These are phyloP conservation scores for Drosophila paulistorum DNA, from an alignment of 1,140 invertebrate genomes.

Conservation along the genomic window DNA sequence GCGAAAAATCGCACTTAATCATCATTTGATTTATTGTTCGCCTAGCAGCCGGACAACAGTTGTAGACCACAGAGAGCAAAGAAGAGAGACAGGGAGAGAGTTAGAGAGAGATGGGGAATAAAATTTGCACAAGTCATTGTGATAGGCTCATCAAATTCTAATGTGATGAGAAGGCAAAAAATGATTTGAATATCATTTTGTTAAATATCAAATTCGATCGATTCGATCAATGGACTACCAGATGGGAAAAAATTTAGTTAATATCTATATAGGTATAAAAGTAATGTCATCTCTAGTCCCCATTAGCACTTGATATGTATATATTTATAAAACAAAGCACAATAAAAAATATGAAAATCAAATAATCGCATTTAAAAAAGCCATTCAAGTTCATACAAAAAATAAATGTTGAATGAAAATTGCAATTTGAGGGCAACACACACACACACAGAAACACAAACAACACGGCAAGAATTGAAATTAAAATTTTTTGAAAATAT, in stretches of 20 bases:
- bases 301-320: constrained; percentile 1
- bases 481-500: constrained; percentile 36
- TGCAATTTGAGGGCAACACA: not conserved
- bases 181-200: not conserved
- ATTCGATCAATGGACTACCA: not conserved
- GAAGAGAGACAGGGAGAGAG: not conserved
- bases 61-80: not conserved
- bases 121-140: not conserved
- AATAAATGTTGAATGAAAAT: constrained; percentile 12
- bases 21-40: constrained; percentile 69
- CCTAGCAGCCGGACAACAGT: constrained; percentile 13
- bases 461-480: constrained; percentile 11
- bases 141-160: not conserved
- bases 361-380: constrained; percentile 15
- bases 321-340: not conserved
- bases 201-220: not conserved
- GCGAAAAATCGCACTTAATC: constrained; percentile 73
- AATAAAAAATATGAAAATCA: not conserved
- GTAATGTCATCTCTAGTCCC: not conserved
- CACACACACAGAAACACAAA: not conserved
- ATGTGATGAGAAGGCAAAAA: not conserved
- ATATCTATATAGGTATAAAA: not conserved
- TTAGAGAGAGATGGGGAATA: not conserved
- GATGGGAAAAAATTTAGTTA: no score
- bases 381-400: constrained; percentile 1